Base-by-base conservation (phyloP, 1,140 invertebrate species). In the Saxidomus purpurata region DNA sequence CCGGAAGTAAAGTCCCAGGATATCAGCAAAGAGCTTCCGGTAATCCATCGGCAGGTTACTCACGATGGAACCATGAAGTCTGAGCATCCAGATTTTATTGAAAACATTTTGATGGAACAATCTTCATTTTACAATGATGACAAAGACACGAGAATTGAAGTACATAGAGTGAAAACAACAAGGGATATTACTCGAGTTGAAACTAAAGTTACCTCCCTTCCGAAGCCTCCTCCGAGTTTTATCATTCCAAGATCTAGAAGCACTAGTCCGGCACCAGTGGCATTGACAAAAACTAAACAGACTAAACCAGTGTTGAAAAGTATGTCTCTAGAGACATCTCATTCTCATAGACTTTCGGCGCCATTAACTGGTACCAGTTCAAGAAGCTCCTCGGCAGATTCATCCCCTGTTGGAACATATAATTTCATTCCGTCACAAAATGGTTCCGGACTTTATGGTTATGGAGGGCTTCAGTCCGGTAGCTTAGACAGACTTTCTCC, bases 401-500 rank as follows among this genome's bases (percentile, higher is more conserved):
- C 80, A 34, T 76, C 63, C 55, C 59, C 87, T 36, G 67, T 76
- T 76, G 47, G 77, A 55, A 52, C 52, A 17, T 55, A 34, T 84
- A 34, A 71, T 25, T 59, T 25, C 77, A 67, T 87, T 31, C 40
- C 79, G 25, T 52, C 43, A 40, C n/a, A 81, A 38, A 63, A 47
- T 40, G 25, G 47, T 59, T 1, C 6, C 36, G 25, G 22, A 11
- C 9, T 90, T 43, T 34, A 38, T 28, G 47, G 43, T 19, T 31
- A 47, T 8, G 83, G 87, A 19, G 25, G 77, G 38, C 25, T 80
- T 25, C 43, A 87, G 38, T 49, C 87, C 2, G 85, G 87, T 22
- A 90, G 83, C 31, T 67, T 79, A 22, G 91, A 93, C 34, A 89
- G 89, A 83, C 67, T 92, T 22, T 93, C 93, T 0, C 93, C 92